Evolutionary conservation across 2,797 vertebrate genomes (phyloP).

Genomic region (Takifugu ocellatus): DNA sequence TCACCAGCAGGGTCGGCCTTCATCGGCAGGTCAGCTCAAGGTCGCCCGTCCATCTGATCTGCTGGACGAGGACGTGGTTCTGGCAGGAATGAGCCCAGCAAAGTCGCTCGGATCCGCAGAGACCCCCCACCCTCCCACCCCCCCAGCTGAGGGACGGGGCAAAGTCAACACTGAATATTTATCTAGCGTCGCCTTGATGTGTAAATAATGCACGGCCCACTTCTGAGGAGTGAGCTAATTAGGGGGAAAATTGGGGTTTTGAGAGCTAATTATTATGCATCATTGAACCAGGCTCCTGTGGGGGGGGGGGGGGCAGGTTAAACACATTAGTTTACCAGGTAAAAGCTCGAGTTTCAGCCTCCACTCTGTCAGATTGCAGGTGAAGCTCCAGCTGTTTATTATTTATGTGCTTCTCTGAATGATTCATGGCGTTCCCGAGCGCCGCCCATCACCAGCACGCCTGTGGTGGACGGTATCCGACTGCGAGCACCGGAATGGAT

Average conservation of each 20-base stretch:
- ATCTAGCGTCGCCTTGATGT: conserved; percentile 75
- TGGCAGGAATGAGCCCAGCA: too few relatives aligned
- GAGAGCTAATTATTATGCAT: conserved; percentile 74
- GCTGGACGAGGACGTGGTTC: too few relatives aligned
- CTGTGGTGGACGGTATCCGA: conserved; percentile 55
- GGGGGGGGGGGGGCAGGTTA: conserved; percentile 58
- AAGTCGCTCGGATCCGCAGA: too few relatives aligned
- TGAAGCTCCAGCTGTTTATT: conserved; percentile 67
- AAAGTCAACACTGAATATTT: conserved; percentile 80
- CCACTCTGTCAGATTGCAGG: conserved; percentile 73
- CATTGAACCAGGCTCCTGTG: conserved; percentile 29
- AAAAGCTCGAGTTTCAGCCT: conserved; percentile 70
- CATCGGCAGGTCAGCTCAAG: too few relatives aligned
- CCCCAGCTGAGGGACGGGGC: conserved; percentile 54
- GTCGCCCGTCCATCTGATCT: too few relatives aligned
- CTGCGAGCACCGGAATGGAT: conserved; percentile 40
- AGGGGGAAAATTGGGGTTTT: conserved; percentile 65
- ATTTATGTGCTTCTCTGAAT: conserved; percentile 73
- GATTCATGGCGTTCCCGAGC: conserved; percentile 65
- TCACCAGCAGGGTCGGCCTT: conserved; percentile 6
- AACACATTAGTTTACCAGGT: conserved; percentile 72
- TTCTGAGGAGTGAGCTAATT: conserved; percentile 72
- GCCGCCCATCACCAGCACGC: conserved; percentile 51
- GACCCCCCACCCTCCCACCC: neutral
- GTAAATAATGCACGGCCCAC: conserved; percentile 78